These are phyloP conservation scores for Ascidia mentula DNA, from an alignment of 23 tunicate genomes.

Conservation along the genomic window DNA sequence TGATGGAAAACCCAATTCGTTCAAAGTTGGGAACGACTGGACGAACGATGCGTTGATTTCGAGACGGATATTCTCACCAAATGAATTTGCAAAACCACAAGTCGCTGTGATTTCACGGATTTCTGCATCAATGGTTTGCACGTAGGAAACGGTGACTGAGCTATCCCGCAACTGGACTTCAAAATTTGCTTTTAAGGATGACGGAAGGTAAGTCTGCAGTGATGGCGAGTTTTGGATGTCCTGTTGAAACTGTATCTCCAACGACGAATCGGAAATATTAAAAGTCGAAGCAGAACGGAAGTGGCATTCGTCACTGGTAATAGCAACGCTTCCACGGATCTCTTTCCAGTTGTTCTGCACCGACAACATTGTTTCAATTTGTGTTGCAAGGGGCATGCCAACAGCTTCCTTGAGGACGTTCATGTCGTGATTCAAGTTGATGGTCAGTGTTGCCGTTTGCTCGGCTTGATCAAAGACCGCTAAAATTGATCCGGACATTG, in stretches of 20 bases:
- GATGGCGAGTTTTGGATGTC: not conserved
- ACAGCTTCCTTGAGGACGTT: not conserved
- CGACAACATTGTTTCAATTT: not conserved
- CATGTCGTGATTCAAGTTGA: conserved; percentile 1
- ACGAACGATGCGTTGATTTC: not conserved
- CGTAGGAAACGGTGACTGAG: not conserved
- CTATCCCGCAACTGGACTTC: not conserved
- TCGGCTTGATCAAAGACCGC: not conserved
- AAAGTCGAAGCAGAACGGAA: not conserved
- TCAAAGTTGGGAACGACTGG: not conserved
- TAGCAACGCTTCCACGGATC: not conserved
- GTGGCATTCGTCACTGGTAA: not conserved
- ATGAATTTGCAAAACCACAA: not conserved
- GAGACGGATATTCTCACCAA: not conserved
- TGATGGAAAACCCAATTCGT: not conserved
- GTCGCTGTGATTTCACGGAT: not conserved
- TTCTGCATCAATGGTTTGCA: not conserved
- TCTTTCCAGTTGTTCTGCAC: not conserved
- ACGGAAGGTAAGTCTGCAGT: not conserved
- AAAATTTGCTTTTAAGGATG: not conserved
- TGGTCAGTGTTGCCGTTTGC: not conserved
- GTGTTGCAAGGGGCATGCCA: not conserved
- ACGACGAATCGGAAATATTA: not conserved
- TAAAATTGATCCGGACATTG: not conserved
- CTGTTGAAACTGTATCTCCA: not conserved